Percentiles rank a stretch among this genome's conserved stretches.
Conservation (phyloP, 2,888 invertebrate species). For the Polydrusus pterygomalis region DNA sequence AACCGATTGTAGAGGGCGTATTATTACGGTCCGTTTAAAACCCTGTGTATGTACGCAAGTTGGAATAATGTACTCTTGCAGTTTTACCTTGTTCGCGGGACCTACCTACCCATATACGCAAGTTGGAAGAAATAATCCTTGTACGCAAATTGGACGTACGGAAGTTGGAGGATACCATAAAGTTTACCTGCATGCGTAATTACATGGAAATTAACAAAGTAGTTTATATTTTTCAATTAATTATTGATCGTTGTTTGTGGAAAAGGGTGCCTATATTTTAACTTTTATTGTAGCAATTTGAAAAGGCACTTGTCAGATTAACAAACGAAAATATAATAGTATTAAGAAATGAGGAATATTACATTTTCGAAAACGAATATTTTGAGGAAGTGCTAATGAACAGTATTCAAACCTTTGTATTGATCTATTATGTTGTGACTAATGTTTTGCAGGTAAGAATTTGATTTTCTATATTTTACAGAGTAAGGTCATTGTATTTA, state of each 20-base stretch:
- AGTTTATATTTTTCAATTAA: neutral
- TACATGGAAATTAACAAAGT: neutral
- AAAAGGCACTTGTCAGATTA: slow-evolving; percentile 69
- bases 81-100: too few species aligned
- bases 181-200: neutral
- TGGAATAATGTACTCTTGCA: too few species aligned
- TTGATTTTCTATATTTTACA: too few species aligned
- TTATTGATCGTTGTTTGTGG: neutral
- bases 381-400: slow-evolving; percentile 72
- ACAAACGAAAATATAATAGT: slow-evolving; percentile 66
- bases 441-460: slow-evolving; percentile 72
- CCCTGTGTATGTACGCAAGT: too few species aligned
- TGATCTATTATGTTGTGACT: slow-evolving; percentile 75
- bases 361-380: slow-evolving; percentile 70
- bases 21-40: too few species aligned
- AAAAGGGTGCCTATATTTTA: neutral
- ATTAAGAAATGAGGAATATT: slow-evolving; percentile 61
- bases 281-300: slow-evolving; percentile 71
- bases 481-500: too few species aligned
- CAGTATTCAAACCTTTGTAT: slow-evolving; percentile 78
- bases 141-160: too few species aligned
- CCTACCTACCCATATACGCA: too few species aligned
- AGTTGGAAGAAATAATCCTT: too few species aligned
- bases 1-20: too few species aligned
- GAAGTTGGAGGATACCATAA: too few species aligned